Base-by-base conservation (phyloP, 2,797 vertebrate genomes). In the Ctenosaura bakeri region DNA sequence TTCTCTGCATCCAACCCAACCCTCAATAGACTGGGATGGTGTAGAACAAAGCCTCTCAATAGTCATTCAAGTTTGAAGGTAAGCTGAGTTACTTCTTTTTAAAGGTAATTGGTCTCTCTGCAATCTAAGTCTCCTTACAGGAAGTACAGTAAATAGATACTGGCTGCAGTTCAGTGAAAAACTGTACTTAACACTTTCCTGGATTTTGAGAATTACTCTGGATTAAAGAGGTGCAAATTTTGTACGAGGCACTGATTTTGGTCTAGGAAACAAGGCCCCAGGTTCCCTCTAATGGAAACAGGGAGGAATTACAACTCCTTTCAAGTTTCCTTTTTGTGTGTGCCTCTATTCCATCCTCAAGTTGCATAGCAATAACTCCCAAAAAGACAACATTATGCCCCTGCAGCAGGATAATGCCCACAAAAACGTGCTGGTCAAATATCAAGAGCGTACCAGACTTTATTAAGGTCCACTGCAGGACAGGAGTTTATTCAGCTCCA, bases 221-320 rank as follows among this genome's bases (percentile, higher is more conserved):
- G n/a, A 42, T n/a, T 32, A 22, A 54, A 56, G 46, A n/a, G 26
- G 54, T 12, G 26, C 35, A 35, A 4, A 35, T 32, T 32, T 18
- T 50, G 16, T 32, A 46, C 6, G 38, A 46, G 10, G 74, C n/a
- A 8, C 7, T 52, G 83, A 86, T 85, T 91, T 84, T 90, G 91
- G 38, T 35, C 29, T 24, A 90, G 91, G 93, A 42, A 42, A 10
- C 35, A 42, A 89, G 87, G 89, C 86, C 91, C 94, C 90, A 93
- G 94, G 95, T 95, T 96, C 95, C 96, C 95, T 96, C 95, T 93
- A 92, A 94, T 95, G 96, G 96, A 94, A 92, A 92, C 94, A 83
- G 50, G 38, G 87, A 54, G 94, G 85, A 94, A 96, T 38, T 95
- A 94, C 94, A 90, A 2, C 86, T 71, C 1, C 78, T 89, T 80